Percentiles rank a stretch among this genome's conserved stretches.
Conservation (phyloP, 2,888 invertebrate species). For the Netelia inedita region DNA sequence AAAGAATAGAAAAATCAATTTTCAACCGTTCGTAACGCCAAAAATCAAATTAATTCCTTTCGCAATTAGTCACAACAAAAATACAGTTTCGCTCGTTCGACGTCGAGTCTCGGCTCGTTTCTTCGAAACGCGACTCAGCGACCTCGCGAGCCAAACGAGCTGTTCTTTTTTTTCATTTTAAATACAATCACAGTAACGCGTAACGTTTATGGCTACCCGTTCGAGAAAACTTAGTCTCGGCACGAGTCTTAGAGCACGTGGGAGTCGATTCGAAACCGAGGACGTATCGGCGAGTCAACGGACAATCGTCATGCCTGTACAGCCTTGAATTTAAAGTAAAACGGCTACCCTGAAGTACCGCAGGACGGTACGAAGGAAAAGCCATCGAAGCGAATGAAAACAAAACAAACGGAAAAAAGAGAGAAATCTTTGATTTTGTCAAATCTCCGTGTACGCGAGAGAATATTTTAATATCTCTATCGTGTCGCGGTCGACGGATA, state of each 20-base stretch:
- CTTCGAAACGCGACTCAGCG: background rate
- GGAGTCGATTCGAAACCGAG: slow-evolving; percentile 49
- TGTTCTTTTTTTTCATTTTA: background rate
- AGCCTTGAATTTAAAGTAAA: slow-evolving; percentile 49
- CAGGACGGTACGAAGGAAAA: slow-evolving; percentile 2
- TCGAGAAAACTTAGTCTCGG: slow-evolving; percentile 22
- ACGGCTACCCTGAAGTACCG: background rate
- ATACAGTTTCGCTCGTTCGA: too few species aligned
- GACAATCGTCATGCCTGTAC: slow-evolving; percentile 35
- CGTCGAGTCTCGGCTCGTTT: too few species aligned
- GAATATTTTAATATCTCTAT: background rate
- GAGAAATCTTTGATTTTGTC: slow-evolving; percentile 5
- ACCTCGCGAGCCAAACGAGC: background rate
- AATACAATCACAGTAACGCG: background rate
- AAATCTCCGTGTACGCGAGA: background rate
- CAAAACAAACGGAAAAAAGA: background rate
- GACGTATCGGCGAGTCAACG: slow-evolving; percentile 32
- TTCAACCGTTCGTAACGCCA: too few species aligned
- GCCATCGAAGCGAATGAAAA: background rate
- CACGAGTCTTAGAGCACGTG: slow-evolving; percentile 58
- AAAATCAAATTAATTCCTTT: too few species aligned
- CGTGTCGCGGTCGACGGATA: background rate
- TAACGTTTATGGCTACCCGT: background rate
- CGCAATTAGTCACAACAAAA: too few species aligned
- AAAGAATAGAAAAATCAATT: too few species aligned